Conservation (phyloP, 2,888 invertebrate species). For the Zaprionus bogoriensis region DNA sequence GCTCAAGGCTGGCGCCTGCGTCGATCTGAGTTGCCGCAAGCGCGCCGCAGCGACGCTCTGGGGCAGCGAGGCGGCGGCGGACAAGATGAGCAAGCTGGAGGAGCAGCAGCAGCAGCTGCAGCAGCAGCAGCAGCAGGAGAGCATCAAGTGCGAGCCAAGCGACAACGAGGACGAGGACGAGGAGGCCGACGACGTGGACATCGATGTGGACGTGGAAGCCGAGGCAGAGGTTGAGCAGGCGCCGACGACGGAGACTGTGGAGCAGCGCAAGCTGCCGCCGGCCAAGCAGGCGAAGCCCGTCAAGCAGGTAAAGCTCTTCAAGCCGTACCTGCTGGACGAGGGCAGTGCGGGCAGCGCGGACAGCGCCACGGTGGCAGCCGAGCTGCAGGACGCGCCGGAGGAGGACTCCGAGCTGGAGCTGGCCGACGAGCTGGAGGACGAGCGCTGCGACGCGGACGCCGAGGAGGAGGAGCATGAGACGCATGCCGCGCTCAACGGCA, state of each 20-base stretch:
- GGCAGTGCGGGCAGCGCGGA: constrained; percentile 39
- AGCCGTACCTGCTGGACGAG: constrained; percentile 89
- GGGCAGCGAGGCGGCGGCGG: constrained; percentile 41
- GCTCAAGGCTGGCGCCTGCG: constrained; percentile 43
- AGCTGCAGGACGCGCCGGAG: constrained; percentile 10
- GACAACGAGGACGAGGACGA: constrained; percentile 54
- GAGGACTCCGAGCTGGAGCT: constrained; percentile 23
- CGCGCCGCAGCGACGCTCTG: constrained; percentile 59
- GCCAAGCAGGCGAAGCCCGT: constrained; percentile 88
- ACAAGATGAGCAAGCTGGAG: constrained; percentile 75
- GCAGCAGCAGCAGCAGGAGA: not conserved
- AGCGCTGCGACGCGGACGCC: constrained; percentile 41
- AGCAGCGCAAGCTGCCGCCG: constrained; percentile 63
- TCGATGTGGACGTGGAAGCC: constrained; percentile 36
- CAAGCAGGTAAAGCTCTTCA: constrained; percentile 90
- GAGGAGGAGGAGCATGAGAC: constrained; percentile 62
- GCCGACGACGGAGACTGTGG: constrained; percentile 12
- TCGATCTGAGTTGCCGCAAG: constrained; percentile 80
- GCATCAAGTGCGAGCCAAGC: constrained; percentile 31
- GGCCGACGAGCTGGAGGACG: constrained; percentile 34
- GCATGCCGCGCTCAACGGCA: constrained; percentile 26
- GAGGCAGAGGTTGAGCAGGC: constrained; percentile 43
- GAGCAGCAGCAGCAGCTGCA: constrained; percentile 9
- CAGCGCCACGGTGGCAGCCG: constrained; percentile 1
- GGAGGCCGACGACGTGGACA: constrained; percentile 53